Conservation (phyloP, 2,113 vertebrate genomes). For the Python bivittatus region DNA sequence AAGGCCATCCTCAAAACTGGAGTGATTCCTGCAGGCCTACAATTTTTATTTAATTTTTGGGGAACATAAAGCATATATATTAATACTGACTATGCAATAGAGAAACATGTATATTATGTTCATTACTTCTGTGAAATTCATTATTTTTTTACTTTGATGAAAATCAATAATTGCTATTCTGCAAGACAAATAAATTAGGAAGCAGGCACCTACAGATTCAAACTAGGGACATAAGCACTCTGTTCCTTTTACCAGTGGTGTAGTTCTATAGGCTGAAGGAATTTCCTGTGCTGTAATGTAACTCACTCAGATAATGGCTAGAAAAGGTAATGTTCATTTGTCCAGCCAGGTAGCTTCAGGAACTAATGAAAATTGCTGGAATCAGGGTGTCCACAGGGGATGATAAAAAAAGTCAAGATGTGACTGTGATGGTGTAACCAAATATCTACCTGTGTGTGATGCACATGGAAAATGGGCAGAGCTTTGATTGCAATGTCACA, state of each 20-base stretch:
- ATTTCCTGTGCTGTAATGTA: background rate
- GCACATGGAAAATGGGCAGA: background rate
- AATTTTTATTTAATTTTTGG: background rate
- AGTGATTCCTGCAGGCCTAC: background rate
- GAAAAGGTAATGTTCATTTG: background rate
- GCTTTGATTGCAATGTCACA: background rate
- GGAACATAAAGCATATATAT: background rate
- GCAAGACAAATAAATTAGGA: background rate
- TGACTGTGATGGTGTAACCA: background rate
- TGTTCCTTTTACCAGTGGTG: background rate
- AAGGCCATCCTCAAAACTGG: background rate
- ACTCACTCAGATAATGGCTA: background rate
- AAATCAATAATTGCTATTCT: background rate
- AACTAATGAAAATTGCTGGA: background rate
- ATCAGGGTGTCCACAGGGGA: background rate
- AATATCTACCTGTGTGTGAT: background rate
- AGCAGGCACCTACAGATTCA: background rate
- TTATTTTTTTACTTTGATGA: rapidly evolving
- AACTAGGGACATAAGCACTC: background rate
- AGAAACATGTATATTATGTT: background rate
- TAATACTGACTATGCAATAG: background rate
- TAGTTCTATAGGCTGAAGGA: background rate
- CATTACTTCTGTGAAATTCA: background rate
- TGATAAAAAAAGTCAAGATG: background rate
- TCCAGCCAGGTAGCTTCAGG: background rate